phyloP scores from a whole-genome alignment of 2,888 invertebrate species.

The Aleiodes testaceus region DNA sequence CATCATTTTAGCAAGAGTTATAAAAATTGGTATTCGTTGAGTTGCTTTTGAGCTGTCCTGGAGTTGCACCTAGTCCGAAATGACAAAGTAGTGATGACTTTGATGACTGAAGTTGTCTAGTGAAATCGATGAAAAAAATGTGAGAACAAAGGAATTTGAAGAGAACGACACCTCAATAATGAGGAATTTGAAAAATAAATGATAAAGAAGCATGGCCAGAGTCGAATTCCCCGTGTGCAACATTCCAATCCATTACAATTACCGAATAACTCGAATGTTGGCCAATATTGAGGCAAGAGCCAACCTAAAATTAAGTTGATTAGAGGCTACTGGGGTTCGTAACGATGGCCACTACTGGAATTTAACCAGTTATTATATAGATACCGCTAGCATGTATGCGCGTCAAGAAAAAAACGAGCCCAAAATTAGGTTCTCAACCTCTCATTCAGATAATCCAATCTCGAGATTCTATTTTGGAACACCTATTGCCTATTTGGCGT shows the following conservation, averaged over 20 bases:
- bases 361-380: conserved; percentile 72
- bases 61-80: too few relatives aligned
- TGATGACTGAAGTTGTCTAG: too few relatives aligned
- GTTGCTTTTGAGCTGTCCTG: too few relatives aligned
- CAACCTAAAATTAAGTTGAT: conserved; percentile 72
- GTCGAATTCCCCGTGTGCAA: conserved; percentile 49
- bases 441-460: conserved; percentile 24
- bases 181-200: too few relatives aligned
- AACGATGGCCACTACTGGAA: conserved; percentile 72
- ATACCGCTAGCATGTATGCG: conserved; percentile 54
- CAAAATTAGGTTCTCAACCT: conserved; percentile 58
- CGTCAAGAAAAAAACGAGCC: conserved; percentile 55
- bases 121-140: too few relatives aligned
- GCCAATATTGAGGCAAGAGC: conserved; percentile 61
- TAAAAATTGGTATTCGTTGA: too few relatives aligned
- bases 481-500: neutral
- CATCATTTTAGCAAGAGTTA: too few relatives aligned
- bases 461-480: neutral
- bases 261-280: conserved; percentile 71
- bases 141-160: too few relatives aligned
- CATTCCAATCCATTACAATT: conserved; percentile 72
- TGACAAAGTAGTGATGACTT: too few relatives aligned
- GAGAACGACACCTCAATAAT: neutral
- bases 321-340: conserved; percentile 72
- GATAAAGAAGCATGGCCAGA: too few relatives aligned